Evolutionary conservation across 2,888 invertebrate species (phyloP).

Genomic region (Myopa testacea): DNA sequence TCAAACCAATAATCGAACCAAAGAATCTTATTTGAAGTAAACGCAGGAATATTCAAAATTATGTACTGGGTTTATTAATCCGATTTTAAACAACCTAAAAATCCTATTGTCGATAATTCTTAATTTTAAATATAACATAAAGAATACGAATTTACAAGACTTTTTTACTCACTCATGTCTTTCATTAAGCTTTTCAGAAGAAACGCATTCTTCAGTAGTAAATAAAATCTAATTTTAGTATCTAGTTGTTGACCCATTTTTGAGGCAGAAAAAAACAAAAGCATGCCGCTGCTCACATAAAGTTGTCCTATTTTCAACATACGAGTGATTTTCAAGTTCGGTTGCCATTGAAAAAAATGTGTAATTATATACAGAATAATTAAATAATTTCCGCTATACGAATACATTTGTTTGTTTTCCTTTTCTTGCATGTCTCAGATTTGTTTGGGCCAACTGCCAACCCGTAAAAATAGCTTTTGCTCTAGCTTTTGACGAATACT

Average conservation of each 20-base stretch:
- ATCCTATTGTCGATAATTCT: no score
- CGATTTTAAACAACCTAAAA: no score
- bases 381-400: conserved; percentile 37
- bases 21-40: no score
- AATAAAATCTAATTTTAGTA: neutral
- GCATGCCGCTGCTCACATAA: neutral
- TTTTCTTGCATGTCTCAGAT: neutral
- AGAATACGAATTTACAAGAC: no score
- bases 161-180: no score
- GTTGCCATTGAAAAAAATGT: conserved; percentile 37
- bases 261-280: neutral
- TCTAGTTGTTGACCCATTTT: conserved; percentile 1
- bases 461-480: neutral
- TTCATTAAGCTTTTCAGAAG: no score
- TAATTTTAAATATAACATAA: no score
- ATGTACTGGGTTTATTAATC: no score
- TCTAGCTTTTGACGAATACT: neutral
- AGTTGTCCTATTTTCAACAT: neutral
- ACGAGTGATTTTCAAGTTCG: conserved; percentile 18
- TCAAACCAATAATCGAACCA: no score
- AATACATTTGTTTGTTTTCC: neutral
- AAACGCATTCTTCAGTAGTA: no score
- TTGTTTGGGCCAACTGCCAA: conserved; percentile 9
- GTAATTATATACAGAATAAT: conserved; percentile 17
- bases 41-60: no score